Percentiles rank a stretch among this genome's conserved stretches.
Conservation (phyloP, 2,797 vertebrate genomes). For the Danio albolineatus region DNA sequence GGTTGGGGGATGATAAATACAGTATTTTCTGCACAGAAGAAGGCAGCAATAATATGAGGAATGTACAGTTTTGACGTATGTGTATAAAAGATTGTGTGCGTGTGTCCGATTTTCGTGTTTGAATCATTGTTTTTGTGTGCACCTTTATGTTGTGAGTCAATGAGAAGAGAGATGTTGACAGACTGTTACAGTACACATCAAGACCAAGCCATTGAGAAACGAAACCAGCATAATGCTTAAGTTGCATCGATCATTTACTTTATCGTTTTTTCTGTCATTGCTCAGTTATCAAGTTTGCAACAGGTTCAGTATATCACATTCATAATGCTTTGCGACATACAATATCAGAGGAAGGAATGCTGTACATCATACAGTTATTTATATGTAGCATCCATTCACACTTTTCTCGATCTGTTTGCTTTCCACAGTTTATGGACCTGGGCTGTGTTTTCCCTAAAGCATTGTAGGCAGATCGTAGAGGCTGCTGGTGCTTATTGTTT, state of each 20-base stretch:
- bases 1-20: conserved; percentile 58
- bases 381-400: conserved; percentile 55
- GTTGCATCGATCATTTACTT: conserved; percentile 66
- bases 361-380: conserved; percentile 65
- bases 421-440: conserved; percentile 67
- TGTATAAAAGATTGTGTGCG: conserved; percentile 56
- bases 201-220: conserved; percentile 27
- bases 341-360: conserved; percentile 60
- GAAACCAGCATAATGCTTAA: conserved; percentile 54
- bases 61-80: conserved; percentile 30
- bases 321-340: conserved; percentile 73
- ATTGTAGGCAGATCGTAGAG: background rate
- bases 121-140: conserved; percentile 65
- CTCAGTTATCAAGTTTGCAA: conserved; percentile 75
- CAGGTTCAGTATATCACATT: conserved; percentile 66
- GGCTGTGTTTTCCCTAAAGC: background rate
- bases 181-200: background rate
- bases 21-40: conserved; percentile 66
- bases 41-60: conserved; percentile 53
- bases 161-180: conserved; percentile 58
- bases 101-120: conserved; percentile 65
- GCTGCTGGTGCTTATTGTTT: background rate
- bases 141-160: conserved; percentile 63
- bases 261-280: conserved; percentile 74
- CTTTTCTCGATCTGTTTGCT: conserved; percentile 64